These are phyloP conservation scores for Semotilus atromaculatus DNA, from an alignment of 2,797 vertebrate species.

Conservation along the genomic window DNA sequence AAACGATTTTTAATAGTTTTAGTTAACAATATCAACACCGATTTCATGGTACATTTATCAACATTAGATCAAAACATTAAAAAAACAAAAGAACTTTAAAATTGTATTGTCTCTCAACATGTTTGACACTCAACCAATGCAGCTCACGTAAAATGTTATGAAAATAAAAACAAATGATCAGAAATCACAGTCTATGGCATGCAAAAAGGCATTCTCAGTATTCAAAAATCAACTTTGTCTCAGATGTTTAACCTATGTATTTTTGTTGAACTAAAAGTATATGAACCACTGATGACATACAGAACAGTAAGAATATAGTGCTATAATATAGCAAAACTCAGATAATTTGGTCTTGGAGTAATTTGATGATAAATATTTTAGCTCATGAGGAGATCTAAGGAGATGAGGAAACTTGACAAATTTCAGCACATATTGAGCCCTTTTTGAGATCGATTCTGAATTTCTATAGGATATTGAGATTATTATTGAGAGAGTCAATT, in stretches of 20 bases:
- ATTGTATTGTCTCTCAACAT: neutral
- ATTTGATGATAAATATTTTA: constrained; percentile 1
- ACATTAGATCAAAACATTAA: neutral
- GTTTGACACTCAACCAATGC: neutral
- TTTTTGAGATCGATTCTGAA: neutral
- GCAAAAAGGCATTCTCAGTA: neutral
- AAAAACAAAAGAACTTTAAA: neutral
- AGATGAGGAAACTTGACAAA: neutral
- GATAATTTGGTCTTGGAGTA: neutral
- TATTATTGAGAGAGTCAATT: neutral
- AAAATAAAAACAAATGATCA: neutral
- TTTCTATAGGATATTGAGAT: neutral
- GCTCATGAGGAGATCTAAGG: neutral
- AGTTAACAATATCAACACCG: neutral
- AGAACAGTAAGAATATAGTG: neutral
- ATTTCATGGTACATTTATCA: neutral
- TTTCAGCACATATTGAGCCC: neutral
- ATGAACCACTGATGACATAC: neutral
- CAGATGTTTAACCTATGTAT: neutral
- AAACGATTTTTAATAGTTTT: neutral
- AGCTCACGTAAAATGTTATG: neutral
- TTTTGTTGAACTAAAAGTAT: neutral
- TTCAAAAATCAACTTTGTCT: neutral
- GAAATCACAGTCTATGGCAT: neutral
- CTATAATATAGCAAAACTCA: neutral